phyloP scores from a whole-genome alignment of 2,797 vertebrate genomes.

The Karalla daura region DNA sequence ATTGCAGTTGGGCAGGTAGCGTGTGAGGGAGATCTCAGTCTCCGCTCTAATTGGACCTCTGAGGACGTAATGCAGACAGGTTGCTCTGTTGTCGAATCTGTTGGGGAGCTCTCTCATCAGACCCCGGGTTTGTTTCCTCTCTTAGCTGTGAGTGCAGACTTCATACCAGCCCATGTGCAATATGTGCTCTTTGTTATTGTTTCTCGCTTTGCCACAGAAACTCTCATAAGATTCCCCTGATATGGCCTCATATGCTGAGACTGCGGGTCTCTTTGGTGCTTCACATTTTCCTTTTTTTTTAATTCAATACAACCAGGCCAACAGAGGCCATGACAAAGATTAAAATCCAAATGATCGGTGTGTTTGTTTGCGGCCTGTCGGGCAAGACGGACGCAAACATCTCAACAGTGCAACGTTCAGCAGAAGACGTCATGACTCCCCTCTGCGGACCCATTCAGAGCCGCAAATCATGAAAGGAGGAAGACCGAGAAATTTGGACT shows the following conservation, averaged over 20 bases:
- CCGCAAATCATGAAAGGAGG: not conserved
- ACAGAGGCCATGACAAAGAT: too few relatives aligned
- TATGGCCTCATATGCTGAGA: not conserved
- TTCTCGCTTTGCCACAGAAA: not conserved
- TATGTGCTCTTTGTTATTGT: not conserved
- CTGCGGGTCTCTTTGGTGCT: not conserved
- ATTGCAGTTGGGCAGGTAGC: slow-evolving; percentile 20
- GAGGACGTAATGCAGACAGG: slow-evolving; percentile 37
- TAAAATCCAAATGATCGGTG: not conserved
- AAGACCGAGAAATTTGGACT: not conserved
- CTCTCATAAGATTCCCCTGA: not conserved
- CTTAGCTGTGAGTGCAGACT: not conserved
- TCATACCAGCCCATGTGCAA: not conserved
- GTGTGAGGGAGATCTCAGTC: slow-evolving; percentile 18
- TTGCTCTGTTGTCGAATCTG: slow-evolving; percentile 32
- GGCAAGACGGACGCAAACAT: too few relatives aligned
- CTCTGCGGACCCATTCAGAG: not conserved
- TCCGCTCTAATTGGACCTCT: slow-evolving; percentile 60
- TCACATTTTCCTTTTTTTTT: too few relatives aligned
- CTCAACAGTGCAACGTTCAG: not conserved
- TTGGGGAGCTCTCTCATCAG: not conserved
- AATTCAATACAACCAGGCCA: too few relatives aligned
- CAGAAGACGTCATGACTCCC: slow-evolving; percentile 6
- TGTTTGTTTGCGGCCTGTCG: not conserved
- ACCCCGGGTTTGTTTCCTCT: not conserved